Base-by-base conservation (phyloP, 2,888 invertebrate species). In the Hyppa rectilinea region DNA sequence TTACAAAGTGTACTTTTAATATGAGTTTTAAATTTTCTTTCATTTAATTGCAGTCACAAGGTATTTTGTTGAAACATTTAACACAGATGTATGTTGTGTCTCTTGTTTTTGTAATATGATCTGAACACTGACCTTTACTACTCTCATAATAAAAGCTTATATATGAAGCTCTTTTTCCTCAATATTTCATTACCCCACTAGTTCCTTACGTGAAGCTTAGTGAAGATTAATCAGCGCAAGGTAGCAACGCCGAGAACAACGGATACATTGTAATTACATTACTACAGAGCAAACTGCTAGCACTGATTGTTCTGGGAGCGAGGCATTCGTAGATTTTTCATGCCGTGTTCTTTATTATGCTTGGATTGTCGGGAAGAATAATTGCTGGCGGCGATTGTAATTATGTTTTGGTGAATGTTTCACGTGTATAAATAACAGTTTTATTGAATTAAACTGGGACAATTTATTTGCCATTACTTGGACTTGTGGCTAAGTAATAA, bases 181-280 rank as follows among this genome's bases (percentile, higher is more conserved):
- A 72, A 38, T 72, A 75, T 36, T 40, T 38, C 2, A 63, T 31
- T 31, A 63, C 43, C n/a, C 6, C n/a, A 12, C 40, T n/a, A 38
- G 34, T 62, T 43, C 50, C 34, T 38, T 26, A 52, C 26, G 49
- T 50, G 50, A 23, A 17, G 20, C 26, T 34, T 38, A 69, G 50
- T 31, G 55, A 52, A 73, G 20, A 68, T 75, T 70, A 56, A 79
- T 75, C 70, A 62, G 63, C 23, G 31, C 43, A 38, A 66, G 55
- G 52, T 53, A 50, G 26, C 20, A 70, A 59, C 47, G 10, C 47
- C 14, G 23, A 12, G n/a, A 58, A 66, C 60, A 70, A 60, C 43
- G 50, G 67, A n/a, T 52, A 56, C 63, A 56, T 50, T 38, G 70
- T 79, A 79, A 79, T 79, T 60, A 67, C 63, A 75, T 78, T 78